Percentiles rank a stretch among this genome's conserved stretches.
Evolutionary conservation across 1,140 invertebrate species (phyloP).

Genomic region (Doryteuthis pealeii): DNA sequence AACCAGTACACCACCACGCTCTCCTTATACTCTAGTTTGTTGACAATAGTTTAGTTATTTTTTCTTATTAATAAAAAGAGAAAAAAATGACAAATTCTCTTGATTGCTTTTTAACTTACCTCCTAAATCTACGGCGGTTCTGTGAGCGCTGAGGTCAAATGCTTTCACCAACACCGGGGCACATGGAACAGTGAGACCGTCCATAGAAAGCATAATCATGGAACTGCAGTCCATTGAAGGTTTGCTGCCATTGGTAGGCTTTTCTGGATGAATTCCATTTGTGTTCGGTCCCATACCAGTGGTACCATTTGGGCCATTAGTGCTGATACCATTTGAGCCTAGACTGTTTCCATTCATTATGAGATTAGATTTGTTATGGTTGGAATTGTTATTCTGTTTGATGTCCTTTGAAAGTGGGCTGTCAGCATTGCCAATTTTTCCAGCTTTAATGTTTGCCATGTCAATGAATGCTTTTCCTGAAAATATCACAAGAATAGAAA

Average conservation of each 20-base stretch:
- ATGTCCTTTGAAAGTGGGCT: not conserved
- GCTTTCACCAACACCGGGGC: constrained; percentile 25
- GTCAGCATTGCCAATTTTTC: not conserved
- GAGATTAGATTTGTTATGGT: not conserved
- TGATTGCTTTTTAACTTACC: constrained; percentile 18
- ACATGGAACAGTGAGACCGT: constrained; percentile 31
- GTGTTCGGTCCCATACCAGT: not conserved
- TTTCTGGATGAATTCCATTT: not conserved
- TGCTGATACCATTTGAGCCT: not conserved
- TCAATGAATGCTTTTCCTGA: constrained; percentile 5
- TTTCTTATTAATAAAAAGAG: too few relatives aligned
- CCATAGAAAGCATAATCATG: constrained; percentile 29
- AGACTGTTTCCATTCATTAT: not conserved
- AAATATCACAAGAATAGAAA: not conserved
- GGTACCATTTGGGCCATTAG: not conserved
- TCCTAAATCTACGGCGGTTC: constrained; percentile 33
- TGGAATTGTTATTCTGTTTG: not conserved
- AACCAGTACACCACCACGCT: too few relatives aligned
- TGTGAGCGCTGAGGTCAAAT: constrained; percentile 35
- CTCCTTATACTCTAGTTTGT: too few relatives aligned
- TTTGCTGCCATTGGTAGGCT: not conserved
- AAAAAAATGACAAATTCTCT: too few relatives aligned
- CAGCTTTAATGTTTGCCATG: not conserved
- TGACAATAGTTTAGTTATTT: too few relatives aligned
- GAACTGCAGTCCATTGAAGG: constrained; percentile 6